Base-by-base conservation (phyloP, 2,113 vertebrate genomes). In the Oryzias melastigma region DNA sequence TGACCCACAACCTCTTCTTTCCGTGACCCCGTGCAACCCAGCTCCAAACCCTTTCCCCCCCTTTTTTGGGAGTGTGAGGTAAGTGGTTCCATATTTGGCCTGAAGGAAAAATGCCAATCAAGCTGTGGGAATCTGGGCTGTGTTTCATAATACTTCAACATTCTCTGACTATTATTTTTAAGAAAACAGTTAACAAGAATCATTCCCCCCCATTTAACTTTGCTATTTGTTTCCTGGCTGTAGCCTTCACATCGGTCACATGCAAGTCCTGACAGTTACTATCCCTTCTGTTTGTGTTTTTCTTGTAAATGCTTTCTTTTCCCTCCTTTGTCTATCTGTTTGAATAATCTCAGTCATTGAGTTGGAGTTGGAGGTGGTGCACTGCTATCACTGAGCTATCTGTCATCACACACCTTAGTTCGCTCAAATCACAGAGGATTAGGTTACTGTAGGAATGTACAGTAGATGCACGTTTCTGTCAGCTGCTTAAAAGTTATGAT, bases 71-170 rank as follows among this genome's bases (percentile, higher is more conserved):
- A 73, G 66, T 58, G 25, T 6, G 57, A 80, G 68, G 48, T 83
- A 85, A 88, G 58, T 83, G 70, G 16, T 78, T 88, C 83, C 86
- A 88, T 83, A 84, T 85, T 81, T 76, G 54, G 77, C 77, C 79
- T 75, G 2, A 78, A 78, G 77, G 68, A 69, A 71, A 80, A 24
- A 58, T 87, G 85, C 84, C 88, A 84, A 61, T 87, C 85, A 86
- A 2, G 0, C 51, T 48, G 71, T 73, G 78, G 73, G 65, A 87
- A 80, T 73, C 54, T 27, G 41, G 55, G 55, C 49, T 41, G 51
- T 6, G 8, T 68, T 72, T 73, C 12, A 6, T 52, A 55, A 72
- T 1, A 40, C 58, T 68, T 56, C 17, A 7, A 13, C 49, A 17
- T 49, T 71, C 46, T 1, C 43, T 57, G 47, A 73, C 59, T 69